Evolutionary conservation across 1,140 invertebrate genomes (phyloP), one percentile per base, ranked within the genome.

Genomic region (Drosophila ficusphila): DNA sequence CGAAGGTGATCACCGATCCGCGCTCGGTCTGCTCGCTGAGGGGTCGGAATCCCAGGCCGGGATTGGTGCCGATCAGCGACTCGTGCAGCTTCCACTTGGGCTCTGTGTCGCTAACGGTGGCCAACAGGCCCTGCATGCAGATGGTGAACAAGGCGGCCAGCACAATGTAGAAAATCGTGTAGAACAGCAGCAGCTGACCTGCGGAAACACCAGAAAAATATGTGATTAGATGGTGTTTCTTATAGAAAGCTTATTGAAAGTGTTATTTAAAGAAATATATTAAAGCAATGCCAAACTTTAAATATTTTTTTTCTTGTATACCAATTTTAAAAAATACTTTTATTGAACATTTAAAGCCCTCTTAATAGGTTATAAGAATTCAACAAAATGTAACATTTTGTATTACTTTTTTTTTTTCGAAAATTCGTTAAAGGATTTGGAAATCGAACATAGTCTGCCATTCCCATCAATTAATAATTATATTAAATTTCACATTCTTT

Each of bases 11-110:
- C 0, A 99, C 92, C 0, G 97, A 97, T 38, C 95, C 95, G 68
- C 97, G 95, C 64, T 97, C 95, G 0, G 94, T 93, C 54, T 93
- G 91, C 0, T 94, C 92, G 16, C 97, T 94, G 49, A 97, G 93
- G 0, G 98, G 98, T 48, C 97, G 93, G 91, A 97, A 98, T 31
- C 97, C 97, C 85, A 99, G 92, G 18, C 96, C 97, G 77, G 97
- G 97, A 93, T 97, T 98, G 36, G 94, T 94, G 90, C 97, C 97
- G 73, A 98, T 97, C 33, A 97, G 90, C 47, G 97, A 97, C 2
- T 94, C 92, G 0, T 94, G 93, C 42, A 97, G 92, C 68, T 93
- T 93, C 93, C 95, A 97, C 83, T 93, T 95, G 0, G 97, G 97
- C 75, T 92, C 92, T 9, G 94, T 91, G 0, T 94, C 90, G 68